Conservation (phyloP, 2,113 vertebrate genomes). For the Gobiocypris rarus region DNA sequence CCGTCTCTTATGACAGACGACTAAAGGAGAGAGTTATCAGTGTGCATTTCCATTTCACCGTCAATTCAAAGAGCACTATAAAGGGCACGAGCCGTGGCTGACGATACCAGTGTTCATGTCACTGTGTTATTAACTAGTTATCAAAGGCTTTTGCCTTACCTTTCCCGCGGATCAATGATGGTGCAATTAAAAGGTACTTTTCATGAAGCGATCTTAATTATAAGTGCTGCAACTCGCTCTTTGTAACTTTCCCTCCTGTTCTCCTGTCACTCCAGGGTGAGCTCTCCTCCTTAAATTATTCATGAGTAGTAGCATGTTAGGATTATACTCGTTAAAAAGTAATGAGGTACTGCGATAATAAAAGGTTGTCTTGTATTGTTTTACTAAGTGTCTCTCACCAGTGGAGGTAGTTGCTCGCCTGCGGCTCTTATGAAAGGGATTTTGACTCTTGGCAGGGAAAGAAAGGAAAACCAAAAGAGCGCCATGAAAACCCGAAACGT, state of each 20-base stretch:
- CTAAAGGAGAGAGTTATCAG: constrained; percentile 44
- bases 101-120: constrained; percentile 37
- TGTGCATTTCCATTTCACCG: constrained; percentile 42
- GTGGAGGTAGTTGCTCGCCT: constrained; percentile 61
- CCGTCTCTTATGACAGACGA: constrained; percentile 53
- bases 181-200: constrained; percentile 38
- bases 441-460: constrained; percentile 63
- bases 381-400: constrained; percentile 69
- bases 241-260: constrained; percentile 46
- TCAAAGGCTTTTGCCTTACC: constrained; percentile 41
- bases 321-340: constrained; percentile 77
- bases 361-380: constrained; percentile 72
- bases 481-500: constrained; percentile 67
- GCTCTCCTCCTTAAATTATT: constrained; percentile 73
- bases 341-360: constrained; percentile 74
- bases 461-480: constrained; percentile 52
- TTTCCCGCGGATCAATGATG: constrained; percentile 32
- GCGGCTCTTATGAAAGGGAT: constrained; percentile 66
- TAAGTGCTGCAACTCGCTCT: constrained; percentile 11
- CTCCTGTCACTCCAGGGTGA: constrained; percentile 58
- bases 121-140: constrained; percentile 41
- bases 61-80: constrained; percentile 30
- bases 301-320: constrained; percentile 69
- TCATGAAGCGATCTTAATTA: constrained; percentile 46
- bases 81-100: constrained; percentile 27